Evolutionary conservation across 1,140 invertebrate genomes (phyloP).

Genomic region (Euglossa dilemma): DNA sequence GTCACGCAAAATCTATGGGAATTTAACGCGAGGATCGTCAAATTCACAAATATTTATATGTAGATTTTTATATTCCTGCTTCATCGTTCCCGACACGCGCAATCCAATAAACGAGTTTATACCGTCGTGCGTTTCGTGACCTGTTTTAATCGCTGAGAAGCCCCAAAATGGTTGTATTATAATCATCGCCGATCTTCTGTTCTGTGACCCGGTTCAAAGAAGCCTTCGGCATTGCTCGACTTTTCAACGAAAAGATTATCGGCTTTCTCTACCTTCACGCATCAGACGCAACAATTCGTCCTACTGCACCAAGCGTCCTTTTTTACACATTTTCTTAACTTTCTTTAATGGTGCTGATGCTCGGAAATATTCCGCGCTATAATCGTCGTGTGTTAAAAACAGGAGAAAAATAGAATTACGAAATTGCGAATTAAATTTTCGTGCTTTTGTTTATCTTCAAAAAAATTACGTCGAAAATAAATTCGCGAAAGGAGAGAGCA

Average conservation of each 20-base stretch:
- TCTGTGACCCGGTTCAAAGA: conserved; percentile 45
- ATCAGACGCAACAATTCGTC: neutral
- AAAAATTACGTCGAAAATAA: too few relatives aligned
- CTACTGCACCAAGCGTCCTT: too few relatives aligned
- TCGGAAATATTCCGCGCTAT: too few relatives aligned
- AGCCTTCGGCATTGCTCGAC: conserved; percentile 15
- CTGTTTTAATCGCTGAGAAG: conserved; percentile 18
- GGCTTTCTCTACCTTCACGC: neutral
- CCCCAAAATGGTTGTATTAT: conserved; percentile 9
- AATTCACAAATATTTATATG: too few relatives aligned
- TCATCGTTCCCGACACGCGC: neutral
- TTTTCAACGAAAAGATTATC: conserved; percentile 25
- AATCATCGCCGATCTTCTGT: conserved; percentile 22
- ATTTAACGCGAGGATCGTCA: neutral
- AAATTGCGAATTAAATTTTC: too few relatives aligned
- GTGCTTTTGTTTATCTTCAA: too few relatives aligned
- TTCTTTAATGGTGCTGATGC: too few relatives aligned
- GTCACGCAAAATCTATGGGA: too few relatives aligned
- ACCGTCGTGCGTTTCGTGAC: neutral
- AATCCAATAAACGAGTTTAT: conserved; percentile 7
- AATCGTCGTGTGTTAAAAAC: too few relatives aligned
- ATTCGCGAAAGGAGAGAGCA: too few relatives aligned
- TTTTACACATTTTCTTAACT: too few relatives aligned
- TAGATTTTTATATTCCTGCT: neutral
- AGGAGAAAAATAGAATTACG: too few relatives aligned